Percentiles rank a stretch among this genome's conserved stretches.
phyloP scores from a whole-genome alignment of 2,113 vertebrate species.

The Neodontobutis hainanensis region DNA sequence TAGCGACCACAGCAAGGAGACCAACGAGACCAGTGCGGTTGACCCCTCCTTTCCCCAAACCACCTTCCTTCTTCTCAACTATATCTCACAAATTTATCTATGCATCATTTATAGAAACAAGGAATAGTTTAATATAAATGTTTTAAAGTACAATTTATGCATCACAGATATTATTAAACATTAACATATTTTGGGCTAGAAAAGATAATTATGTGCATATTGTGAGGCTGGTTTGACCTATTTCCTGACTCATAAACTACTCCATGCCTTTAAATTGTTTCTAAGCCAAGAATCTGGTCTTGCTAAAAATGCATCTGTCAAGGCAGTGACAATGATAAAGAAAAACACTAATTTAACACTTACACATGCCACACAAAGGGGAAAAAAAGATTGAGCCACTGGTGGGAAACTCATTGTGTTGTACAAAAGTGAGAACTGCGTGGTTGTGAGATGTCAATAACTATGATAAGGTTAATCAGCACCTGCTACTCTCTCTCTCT shows the following conservation, averaged over 20 bases:
- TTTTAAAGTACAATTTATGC: too few relatives aligned
- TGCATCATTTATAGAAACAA: too few relatives aligned
- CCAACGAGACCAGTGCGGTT: conserved; percentile 48
- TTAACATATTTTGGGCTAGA: not conserved
- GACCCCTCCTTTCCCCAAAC: conserved; percentile 1
- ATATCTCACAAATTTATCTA: not conserved
- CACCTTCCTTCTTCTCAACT: not conserved
- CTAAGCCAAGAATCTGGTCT: conserved; percentile 21
- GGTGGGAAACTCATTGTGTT: not conserved
- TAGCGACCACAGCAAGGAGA: conserved; percentile 64
- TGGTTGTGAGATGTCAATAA: conserved; percentile 54
- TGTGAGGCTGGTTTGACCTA: conserved; percentile 16
- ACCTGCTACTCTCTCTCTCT: conserved; percentile 29
- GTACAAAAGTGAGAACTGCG: conserved; percentile 21
- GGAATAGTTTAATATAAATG: too few relatives aligned
- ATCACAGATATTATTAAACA: too few relatives aligned
- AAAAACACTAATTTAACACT: conserved; percentile 60
- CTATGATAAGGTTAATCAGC: conserved; percentile 66
- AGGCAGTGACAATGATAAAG: conserved; percentile 34
- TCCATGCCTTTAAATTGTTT: conserved; percentile 40
- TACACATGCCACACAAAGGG: conserved; percentile 19
- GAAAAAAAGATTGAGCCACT: not conserved
- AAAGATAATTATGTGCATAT: conserved; percentile 7
- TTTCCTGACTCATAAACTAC: conserved; percentile 59
- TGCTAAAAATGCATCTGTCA: conserved; percentile 38